Base-by-base conservation (phyloP, 2,113 vertebrate species). In the Dipodomys spectabilis region DNA sequence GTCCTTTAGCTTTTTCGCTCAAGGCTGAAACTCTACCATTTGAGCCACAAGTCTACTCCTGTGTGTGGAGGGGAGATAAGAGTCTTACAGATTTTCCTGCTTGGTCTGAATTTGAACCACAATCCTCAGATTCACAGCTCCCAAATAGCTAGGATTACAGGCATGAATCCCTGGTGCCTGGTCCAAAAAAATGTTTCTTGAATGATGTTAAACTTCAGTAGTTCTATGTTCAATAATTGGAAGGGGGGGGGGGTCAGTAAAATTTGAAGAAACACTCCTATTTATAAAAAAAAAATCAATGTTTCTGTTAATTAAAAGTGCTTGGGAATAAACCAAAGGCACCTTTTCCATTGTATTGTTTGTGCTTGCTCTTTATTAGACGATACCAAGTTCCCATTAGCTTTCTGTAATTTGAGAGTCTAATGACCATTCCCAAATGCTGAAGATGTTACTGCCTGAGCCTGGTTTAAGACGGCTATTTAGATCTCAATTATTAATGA, bases 401-500 rank as follows among this genome's bases (percentile, higher is more conserved):
- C 94, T 82, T 73, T 62, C 79, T 82, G 95, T 94, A 95, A 96
- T 92, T 94, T 86, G 57, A 86, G 91, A 96, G 92, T 49, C 78
- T 77, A 65, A 77, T 92, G 94, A 87, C 89, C 92, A 85, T 30
- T 91, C 87, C 84, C 88, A 95, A 92, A 96, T 73, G 60, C 82
- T 82, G 80, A 93, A 96, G 96, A 97, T 32, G 87, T 88, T 90
- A 71, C 92, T 69, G 90, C 88, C 60, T 78, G 91, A 91, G 93
- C 94, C 93, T 96, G 94, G 96, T 95, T 96, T 95, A 96, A 93
- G 96, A 92, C 74, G 94, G 92, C 94, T 96, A 96, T 97, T 96
- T 97, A 92, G 90, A 84, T 83, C 94, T 96, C 96, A 97, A 95
- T 96, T 95, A 97, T 98, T 97, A 97, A 95, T 96, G 96, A 92